Base-by-base conservation (phyloP, 1,140 invertebrate species). In the Sipha flava region DNA sequence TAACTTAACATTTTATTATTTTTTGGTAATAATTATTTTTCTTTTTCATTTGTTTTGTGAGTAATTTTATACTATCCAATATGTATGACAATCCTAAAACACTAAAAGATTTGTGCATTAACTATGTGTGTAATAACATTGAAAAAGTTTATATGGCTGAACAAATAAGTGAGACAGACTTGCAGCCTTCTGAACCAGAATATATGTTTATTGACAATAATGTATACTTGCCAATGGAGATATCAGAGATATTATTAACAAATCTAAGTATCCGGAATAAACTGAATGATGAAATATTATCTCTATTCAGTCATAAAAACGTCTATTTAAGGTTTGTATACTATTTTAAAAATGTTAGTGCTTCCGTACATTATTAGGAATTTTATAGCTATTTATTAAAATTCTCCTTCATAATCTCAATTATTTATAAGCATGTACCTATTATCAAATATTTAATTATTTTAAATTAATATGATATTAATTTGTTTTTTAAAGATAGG, bases 81-180 rank as follows among this genome's bases (percentile, higher is more conserved):
- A 91, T 91, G 90, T 90, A 88, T 83, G 89, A 91, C 82, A 90
- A 88, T 80, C 90, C 90, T 21, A 85, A 83, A 83, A 87, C 88
- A 80, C 87, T 93, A 49, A 90, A 91, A 83, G 89, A 91, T 80
- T 87, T 88, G 81, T 92, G 91, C 84, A 86, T 92, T 12, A 89
- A 92, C 81, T 90, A 88, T 83, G 91, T 92, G 79, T 91, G 90
- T 84, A 89, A 90, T 81, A 91, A 92, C 85, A 86, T 92, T 52
- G 84, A 87, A 66, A 86, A 86, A 26, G 84, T 92, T n/a, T 91
- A 89, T 84, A 86, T 89, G 57, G 52, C 80, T 9, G 79, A 81
- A 68, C 31, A 64, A 49, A 79, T 34, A 34, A 79, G 34, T 37
- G 34, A 54, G 47, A 34, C 49, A 23, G 68, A 62, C 26, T 23